Evolutionary conservation across 2,888 invertebrate genomes (phyloP).

Genomic region (Laothoe populi): DNA sequence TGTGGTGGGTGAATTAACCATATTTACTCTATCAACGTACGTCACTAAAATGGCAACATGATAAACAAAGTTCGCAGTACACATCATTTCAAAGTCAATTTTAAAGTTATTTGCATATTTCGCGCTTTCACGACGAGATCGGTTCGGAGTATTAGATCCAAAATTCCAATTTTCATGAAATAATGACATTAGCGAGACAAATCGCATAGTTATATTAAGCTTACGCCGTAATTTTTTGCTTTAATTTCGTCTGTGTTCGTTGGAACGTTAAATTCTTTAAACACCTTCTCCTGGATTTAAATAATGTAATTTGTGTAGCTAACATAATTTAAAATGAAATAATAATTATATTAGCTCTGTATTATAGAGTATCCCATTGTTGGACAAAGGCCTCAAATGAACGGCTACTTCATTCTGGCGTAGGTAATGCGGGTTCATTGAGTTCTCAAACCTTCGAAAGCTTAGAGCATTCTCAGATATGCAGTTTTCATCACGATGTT

Average conservation of each 20-base stretch:
- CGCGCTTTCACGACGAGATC: constrained; percentile 56
- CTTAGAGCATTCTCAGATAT: no score
- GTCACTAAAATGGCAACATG: constrained; percentile 23
- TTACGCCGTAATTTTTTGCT: background rate
- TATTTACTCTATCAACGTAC: no score
- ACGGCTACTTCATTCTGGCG: no score
- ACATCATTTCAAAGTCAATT: constrained; percentile 62
- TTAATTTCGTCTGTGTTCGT: constrained; percentile 11
- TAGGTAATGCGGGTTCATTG: no score
- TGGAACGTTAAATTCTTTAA: constrained; percentile 9
- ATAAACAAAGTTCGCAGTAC: constrained; percentile 42
- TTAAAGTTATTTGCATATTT: constrained; percentile 72
- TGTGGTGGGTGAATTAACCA: no score
- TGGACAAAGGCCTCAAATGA: no score
- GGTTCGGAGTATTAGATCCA: constrained; percentile 41
- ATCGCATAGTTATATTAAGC: constrained; percentile 11
- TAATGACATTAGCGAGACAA: constrained; percentile 15
- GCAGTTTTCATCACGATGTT: no score
- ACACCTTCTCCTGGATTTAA: background rate
- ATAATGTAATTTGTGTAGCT: background rate
- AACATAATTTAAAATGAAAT: no score
- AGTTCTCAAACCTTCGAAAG: no score
- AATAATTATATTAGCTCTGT: no score
- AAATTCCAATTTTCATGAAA: constrained; percentile 54
- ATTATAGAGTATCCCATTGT: no score